Percentiles rank a stretch among this genome's conserved stretches.
These are phyloP conservation scores for Odontomyia ornata DNA, from an alignment of 2,888 invertebrate species.

Conservation along the genomic window DNA sequence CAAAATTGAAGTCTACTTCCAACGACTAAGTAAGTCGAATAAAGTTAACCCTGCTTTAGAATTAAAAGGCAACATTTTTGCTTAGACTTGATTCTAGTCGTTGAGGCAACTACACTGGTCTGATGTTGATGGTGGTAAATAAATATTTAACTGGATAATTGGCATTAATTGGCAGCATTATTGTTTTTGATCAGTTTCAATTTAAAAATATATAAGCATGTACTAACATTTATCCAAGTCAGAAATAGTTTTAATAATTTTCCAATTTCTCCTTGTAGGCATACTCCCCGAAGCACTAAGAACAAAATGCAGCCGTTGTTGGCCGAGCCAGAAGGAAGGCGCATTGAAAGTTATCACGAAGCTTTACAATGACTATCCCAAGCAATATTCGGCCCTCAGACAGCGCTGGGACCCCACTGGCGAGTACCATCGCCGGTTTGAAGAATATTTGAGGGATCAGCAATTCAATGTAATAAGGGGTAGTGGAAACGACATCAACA, in stretches of 20 bases:
- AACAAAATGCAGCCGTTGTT: conserved; percentile 73
- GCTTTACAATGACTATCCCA: conserved; percentile 70
- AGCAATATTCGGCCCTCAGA: conserved; percentile 74
- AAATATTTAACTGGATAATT: too few species aligned
- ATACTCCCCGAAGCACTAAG: conserved; percentile 76
- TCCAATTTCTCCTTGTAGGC: conserved; percentile 64
- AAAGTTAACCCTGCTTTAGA: too few species aligned
- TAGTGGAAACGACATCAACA: conserved; percentile 47
- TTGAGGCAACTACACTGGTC: too few species aligned
- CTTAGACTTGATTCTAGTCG: too few species aligned
- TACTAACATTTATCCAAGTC: too few species aligned
- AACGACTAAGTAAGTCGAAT: too few species aligned
- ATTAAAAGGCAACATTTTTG: too few species aligned
- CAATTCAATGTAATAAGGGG: conserved; percentile 54
- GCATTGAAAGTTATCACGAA: conserved; percentile 76
- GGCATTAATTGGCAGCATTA: too few species aligned
- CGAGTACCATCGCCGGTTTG: conserved; percentile 68
- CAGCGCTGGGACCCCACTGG: conserved; percentile 78
- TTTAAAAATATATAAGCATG: too few species aligned
- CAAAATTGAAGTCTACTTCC: too few species aligned
- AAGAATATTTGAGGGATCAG: conserved; percentile 57
- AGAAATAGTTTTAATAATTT: neutral
- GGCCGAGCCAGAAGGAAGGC: conserved; percentile 71
- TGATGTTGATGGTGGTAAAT: too few species aligned
- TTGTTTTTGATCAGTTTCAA: too few species aligned